phyloP scores from a whole-genome alignment of 37 sponge, comb jelly and placozoan genomes.

The Agelas oroides region DNA sequence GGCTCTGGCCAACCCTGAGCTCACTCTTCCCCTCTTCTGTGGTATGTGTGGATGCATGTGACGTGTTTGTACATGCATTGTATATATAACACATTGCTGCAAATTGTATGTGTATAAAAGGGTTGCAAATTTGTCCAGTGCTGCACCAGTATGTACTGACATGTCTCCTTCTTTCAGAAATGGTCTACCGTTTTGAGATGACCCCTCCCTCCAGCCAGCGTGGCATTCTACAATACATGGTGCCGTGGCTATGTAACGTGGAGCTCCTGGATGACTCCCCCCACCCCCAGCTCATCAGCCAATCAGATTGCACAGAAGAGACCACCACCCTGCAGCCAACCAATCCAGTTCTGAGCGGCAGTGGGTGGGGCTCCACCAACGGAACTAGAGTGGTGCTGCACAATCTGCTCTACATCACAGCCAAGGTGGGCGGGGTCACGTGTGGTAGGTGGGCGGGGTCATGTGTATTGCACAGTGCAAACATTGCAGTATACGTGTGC shows the following conservation, averaged over 20 bases:
- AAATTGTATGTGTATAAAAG: too few species aligned
- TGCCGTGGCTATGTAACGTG: slow-evolving; percentile 87
- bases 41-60: slow-evolving; percentile 49
- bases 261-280: slow-evolving; percentile 75
- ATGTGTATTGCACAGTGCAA: neutral
- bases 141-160: neutral
- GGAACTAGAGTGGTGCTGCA: slow-evolving; percentile 86
- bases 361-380: slow-evolving; percentile 86
- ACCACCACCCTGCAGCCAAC: neutral
- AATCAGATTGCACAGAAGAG: neutral
- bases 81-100: too few species aligned
- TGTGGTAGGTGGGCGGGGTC: slow-evolving; percentile 4
- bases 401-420: slow-evolving; percentile 88
- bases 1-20: slow-evolving; percentile 87
- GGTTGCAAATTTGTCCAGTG: too few species aligned
- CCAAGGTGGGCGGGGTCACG: slow-evolving; percentile 58
- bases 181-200: slow-evolving; percentile 80
- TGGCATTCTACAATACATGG: slow-evolving; percentile 85
- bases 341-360: slow-evolving; percentile 62
- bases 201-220: slow-evolving; percentile 57
- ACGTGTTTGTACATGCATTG: neutral
- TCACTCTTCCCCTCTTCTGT: slow-evolving; percentile 91
- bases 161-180: slow-evolving; percentile 43
- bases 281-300: neutral
- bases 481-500: too few species aligned